Evolutionary conservation across 2,113 vertebrate species (phyloP).

Genomic region (Varanus salvator): DNA sequence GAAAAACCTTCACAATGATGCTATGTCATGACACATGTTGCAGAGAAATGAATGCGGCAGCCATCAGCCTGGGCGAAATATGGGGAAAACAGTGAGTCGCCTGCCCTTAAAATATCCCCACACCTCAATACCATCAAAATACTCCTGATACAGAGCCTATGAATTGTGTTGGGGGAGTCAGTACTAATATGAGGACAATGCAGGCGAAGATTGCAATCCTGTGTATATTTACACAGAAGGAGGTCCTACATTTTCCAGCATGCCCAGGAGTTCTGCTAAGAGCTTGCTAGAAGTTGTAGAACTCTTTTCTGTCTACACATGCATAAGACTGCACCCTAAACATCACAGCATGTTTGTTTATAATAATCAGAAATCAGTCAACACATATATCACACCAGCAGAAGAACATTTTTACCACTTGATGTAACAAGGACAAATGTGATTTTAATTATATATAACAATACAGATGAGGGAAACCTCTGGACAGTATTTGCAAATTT

Average conservation of each 20-base stretch:
- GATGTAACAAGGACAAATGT: slow-evolving; percentile 25
- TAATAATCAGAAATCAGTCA: slow-evolving; percentile 43
- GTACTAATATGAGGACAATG: neutral
- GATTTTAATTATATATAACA: slow-evolving; percentile 38
- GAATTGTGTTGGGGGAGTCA: too few species aligned
- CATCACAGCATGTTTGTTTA: slow-evolving; percentile 51
- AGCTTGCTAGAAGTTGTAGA: neutral
- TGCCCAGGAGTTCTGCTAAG: slow-evolving; percentile 1
- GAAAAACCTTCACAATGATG: too few species aligned
- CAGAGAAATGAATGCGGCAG: too few species aligned
- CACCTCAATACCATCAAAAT: neutral
- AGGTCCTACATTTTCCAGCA: too few species aligned
- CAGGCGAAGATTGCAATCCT: neutral
- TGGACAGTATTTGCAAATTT: slow-evolving; percentile 36
- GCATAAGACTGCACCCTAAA: slow-evolving; percentile 54
- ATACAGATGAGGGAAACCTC: slow-evolving; percentile 34
- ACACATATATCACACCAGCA: slow-evolving; percentile 33
- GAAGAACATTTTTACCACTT: slow-evolving; percentile 33
- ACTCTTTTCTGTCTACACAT: neutral
- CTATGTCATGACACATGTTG: too few species aligned
- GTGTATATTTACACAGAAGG: too few species aligned
- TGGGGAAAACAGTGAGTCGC: neutral
- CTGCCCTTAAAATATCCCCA: neutral
- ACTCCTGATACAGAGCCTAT: neutral
- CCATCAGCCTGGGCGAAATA: too few species aligned